Evolutionary conservation across 1,140 invertebrate genomes (phyloP).

Genomic region (Calliphora vicina): DNA sequence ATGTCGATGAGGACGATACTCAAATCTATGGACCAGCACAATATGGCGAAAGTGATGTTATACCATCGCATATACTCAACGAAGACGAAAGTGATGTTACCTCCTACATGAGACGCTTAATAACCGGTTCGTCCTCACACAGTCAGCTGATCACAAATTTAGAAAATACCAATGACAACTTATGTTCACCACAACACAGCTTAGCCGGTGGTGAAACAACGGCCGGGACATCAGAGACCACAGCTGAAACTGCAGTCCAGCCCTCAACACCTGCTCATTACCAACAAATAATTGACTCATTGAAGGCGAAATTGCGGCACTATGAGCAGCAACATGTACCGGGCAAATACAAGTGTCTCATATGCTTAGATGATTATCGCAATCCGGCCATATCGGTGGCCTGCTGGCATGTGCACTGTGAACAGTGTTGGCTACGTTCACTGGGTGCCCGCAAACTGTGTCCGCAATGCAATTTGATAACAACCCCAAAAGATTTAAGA

Average conservation of each 20-base stretch:
- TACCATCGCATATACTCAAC: conserved; percentile 64
- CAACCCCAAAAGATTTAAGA: conserved; percentile 84
- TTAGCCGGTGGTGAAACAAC: not conserved
- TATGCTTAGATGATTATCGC: conserved; percentile 85
- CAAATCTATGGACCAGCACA: conserved; percentile 84
- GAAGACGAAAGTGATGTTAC: conserved; percentile 65
- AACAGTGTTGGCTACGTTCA: conserved; percentile 92
- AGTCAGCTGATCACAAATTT: not conserved
- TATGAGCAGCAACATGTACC: conserved; percentile 66
- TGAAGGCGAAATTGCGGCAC: conserved; percentile 75
- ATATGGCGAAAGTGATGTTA: conserved; percentile 80
- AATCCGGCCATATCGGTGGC: conserved; percentile 93
- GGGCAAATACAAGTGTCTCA: conserved; percentile 76
- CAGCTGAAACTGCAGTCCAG: not conserved
- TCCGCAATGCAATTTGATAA: conserved; percentile 95
- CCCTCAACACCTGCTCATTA: conserved; percentile 38
- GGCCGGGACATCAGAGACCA: not conserved
- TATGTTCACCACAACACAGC: not conserved
- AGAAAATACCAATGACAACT: not conserved
- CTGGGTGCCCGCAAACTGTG: conserved; percentile 91
- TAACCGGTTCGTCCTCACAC: conserved; percentile 38
- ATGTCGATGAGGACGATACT: conserved; percentile 79
- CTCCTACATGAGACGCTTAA: conserved; percentile 61
- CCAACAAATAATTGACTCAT: conserved; percentile 76
- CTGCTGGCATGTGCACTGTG: conserved; percentile 96